These are phyloP conservation scores for Mola mola DNA, from an alignment of 2,113 vertebrate species.

Conservation along the genomic window DNA sequence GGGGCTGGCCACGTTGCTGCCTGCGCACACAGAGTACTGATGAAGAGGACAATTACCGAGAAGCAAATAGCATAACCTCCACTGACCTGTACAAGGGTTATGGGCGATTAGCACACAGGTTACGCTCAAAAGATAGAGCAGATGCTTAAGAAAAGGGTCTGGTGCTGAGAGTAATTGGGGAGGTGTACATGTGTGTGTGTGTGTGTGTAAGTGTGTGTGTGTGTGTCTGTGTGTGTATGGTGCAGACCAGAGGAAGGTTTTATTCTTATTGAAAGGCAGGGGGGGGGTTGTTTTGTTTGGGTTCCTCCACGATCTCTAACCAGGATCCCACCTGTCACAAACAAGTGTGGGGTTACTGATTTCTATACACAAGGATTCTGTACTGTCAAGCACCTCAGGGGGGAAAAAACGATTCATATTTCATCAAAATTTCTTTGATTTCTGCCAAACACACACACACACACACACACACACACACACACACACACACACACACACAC, in stretches of 20 bases:
- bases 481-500: conserved; percentile 29
- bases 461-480: conserved; percentile 36
- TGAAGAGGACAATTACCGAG: conserved; percentile 78
- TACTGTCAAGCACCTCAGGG: conserved; percentile 79
- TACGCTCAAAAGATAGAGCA: conserved; percentile 62
- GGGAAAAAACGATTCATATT: conserved; percentile 61
- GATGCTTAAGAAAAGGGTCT: conserved; percentile 66
- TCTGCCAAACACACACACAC: conserved; percentile 29
- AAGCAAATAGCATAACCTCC: conserved; percentile 73
- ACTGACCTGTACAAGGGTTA: conserved; percentile 71
- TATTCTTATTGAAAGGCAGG: not conserved
- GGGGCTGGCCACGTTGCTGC: conserved; percentile 93
- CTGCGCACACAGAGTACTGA: conserved; percentile 91
- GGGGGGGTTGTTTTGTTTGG: not conserved
- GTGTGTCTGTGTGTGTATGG: conserved; percentile 9
- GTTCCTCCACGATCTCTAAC: conserved; percentile 3
- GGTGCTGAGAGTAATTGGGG: conserved; percentile 56
- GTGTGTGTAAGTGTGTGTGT: not conserved
- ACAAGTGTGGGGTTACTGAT: conserved; percentile 37
- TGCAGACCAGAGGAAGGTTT: not conserved
- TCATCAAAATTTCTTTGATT: conserved; percentile 76
- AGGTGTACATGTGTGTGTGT: conserved; percentile 24
- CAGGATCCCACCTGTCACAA: conserved; percentile 30
- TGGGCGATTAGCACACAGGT: conserved; percentile 70
- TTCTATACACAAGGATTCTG: conserved; percentile 42